Evolutionary conservation across 2,797 vertebrate genomes (phyloP), one percentile per base, ranked within the genome.

Genomic region (Myotis planiceps): DNA sequence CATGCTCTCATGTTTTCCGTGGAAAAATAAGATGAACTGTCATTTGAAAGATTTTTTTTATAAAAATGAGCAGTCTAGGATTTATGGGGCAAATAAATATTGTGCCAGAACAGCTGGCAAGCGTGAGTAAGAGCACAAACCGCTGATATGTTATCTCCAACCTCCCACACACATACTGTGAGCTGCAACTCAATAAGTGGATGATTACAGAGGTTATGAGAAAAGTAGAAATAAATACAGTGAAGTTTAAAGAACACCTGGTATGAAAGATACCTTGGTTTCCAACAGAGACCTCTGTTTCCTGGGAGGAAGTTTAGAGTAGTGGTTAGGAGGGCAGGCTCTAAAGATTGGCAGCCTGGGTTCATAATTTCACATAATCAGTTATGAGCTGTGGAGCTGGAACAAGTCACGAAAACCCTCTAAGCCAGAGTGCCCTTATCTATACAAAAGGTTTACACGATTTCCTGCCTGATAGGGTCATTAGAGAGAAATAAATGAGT

Each of bases 171-270:
- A 66, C 92, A 96, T 16, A 88, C 94, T 88, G 95, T 89, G 95
- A 97, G 74, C 85, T 94, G 94, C 74, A 86, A 90, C 88, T 96
- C 90, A 95, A 74, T 97, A 97, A 97, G 96, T 95, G 93, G 96
- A 97, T 97, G 96, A 98, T 97, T 97, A 94, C n/a, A 97, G 94
- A 97, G 95, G 97, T 97, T 97, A 95, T 95, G 93, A 88, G 93
- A 88, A 96, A 96, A 97, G 95, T 66, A 92, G 96, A 97, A 93
- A 95, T 97, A 96, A 97, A 96, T 92, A 97, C 88, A 92, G 90
- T 27, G 78, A 95, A 83, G 87, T 93, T 94, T 89, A 96, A 97
- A 94, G 90, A 94, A 96, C 94, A 97, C 95, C 96, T 97, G 94
- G 88, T 80, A 95, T 63, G 75, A 97, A 90, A 95, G 96, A 95